These are phyloP conservation scores for Paramormyrops kingsleyae DNA, from an alignment of 2,113 vertebrate species.

Conservation along the genomic window DNA sequence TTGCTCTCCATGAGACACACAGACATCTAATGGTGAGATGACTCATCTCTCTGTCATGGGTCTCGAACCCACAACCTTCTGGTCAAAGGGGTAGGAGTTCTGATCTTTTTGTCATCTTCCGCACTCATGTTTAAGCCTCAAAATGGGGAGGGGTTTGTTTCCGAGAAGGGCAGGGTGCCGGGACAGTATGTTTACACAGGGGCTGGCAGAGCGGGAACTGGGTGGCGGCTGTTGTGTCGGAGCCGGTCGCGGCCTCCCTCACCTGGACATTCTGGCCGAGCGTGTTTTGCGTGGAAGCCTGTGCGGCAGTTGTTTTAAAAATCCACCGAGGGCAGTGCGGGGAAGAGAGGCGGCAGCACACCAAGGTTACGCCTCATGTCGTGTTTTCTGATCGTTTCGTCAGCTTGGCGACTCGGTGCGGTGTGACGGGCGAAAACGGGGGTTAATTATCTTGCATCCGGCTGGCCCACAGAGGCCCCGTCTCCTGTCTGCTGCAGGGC, in stretches of 20 bases:
- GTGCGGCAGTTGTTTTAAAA: background rate
- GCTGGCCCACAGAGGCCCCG: background rate
- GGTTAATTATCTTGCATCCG: background rate
- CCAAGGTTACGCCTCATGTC: background rate
- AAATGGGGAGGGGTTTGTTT: background rate
- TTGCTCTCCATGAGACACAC: background rate
- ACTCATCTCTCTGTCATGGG: background rate
- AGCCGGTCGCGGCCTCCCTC: background rate
- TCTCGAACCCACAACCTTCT: background rate
- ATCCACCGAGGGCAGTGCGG: background rate
- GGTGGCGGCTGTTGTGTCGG: background rate
- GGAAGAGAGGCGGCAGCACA: background rate
- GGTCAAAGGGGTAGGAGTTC: background rate
- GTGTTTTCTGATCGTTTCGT: background rate
- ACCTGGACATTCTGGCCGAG: background rate
- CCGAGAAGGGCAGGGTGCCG: background rate
- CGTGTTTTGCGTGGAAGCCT: background rate
- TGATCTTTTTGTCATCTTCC: background rate
- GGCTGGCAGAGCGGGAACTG: background rate
- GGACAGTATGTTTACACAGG: background rate
- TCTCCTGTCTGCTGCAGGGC: background rate
- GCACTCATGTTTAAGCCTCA: background rate
- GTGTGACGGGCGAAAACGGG: background rate
- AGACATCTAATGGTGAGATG: background rate
- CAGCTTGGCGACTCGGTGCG: background rate